Evolutionary conservation across 2,797 vertebrate species (phyloP).

Genomic region (Chanos chanos): DNA sequence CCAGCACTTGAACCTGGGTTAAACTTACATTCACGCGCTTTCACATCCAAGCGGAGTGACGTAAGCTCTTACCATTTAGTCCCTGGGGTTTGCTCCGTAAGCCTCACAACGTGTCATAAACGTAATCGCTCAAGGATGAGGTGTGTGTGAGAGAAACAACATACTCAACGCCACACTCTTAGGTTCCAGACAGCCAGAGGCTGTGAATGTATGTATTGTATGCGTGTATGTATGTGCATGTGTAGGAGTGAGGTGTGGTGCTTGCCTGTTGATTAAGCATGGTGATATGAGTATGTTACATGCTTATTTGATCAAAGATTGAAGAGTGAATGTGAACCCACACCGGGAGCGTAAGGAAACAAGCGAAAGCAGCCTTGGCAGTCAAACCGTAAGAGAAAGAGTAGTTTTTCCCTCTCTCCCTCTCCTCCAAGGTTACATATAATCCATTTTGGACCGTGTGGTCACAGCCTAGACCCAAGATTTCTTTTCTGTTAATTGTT

Average conservation of each 20-base stretch:
- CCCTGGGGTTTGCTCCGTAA: background rate
- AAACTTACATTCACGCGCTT: background rate
- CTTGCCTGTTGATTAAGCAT: slow-evolving; percentile 60
- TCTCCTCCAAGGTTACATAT: slow-evolving; percentile 46
- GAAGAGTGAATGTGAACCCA: slow-evolving; percentile 51
- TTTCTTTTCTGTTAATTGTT: slow-evolving; percentile 63
- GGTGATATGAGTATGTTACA: slow-evolving; percentile 51
- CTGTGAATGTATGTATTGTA: slow-evolving; percentile 6
- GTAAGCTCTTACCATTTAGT: too few relatives aligned
- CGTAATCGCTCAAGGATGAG: background rate
- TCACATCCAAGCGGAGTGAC: background rate
- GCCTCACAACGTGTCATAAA: background rate
- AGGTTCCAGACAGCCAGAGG: background rate
- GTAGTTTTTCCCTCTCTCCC: slow-evolving; percentile 11
- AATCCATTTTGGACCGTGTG: slow-evolving; percentile 57
- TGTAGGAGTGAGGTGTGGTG: slow-evolving; percentile 33
- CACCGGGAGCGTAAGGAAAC: slow-evolving; percentile 49
- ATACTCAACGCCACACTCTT: background rate
- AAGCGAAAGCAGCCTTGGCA: slow-evolving; percentile 53
- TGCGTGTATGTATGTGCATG: background rate
- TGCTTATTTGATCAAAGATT: slow-evolving; percentile 53
- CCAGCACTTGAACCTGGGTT: slow-evolving; percentile 13
- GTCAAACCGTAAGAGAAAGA: slow-evolving; percentile 12
- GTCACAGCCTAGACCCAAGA: slow-evolving; percentile 54
- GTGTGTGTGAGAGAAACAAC: background rate